These are phyloP conservation scores for Pediacus dermestoides DNA, from an alignment of 2,888 invertebrate species.

Conservation along the genomic window DNA sequence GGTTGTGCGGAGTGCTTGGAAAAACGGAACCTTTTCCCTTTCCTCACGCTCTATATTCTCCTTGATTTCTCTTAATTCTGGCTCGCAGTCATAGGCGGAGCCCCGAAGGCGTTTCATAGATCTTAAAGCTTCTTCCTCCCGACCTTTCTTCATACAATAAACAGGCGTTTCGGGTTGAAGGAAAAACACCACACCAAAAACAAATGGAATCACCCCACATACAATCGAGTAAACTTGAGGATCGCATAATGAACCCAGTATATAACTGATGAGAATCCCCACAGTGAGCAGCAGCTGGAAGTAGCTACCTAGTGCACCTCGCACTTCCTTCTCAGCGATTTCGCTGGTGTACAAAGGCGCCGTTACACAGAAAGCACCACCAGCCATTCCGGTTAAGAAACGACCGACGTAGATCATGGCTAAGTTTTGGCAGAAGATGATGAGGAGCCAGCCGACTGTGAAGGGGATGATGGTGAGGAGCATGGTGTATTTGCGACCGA, in stretches of 20 bases:
- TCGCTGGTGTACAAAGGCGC: constrained; percentile 84
- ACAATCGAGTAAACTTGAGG: constrained; percentile 59
- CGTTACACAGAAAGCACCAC: constrained; percentile 77
- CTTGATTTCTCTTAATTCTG: constrained; percentile 52
- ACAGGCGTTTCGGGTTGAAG: constrained; percentile 87
- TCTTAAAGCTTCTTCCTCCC: constrained; percentile 62
- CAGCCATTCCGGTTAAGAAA: constrained; percentile 67
- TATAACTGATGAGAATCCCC: constrained; percentile 78
- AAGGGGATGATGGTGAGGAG: constrained; percentile 64
- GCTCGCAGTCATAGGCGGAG: constrained; percentile 60
- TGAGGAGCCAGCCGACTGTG: constrained; percentile 68
- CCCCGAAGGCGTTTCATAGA: constrained; percentile 73
- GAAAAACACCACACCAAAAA: constrained; percentile 68
- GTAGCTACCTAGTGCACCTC: constrained; percentile 79
- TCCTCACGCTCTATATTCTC: constrained; percentile 53
- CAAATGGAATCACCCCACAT: constrained; percentile 62
- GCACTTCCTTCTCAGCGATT: constrained; percentile 76
- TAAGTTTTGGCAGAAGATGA: constrained; percentile 63
- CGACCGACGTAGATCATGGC: constrained; percentile 63
- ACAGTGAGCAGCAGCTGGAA: constrained; percentile 81
- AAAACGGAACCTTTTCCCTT: constrained; percentile 56
- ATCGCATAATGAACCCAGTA: constrained; percentile 60
- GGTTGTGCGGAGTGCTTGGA: constrained; percentile 57
- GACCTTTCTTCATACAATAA: constrained; percentile 63
- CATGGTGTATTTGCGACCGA: constrained; percentile 73